phyloP scores from a whole-genome alignment of 2,888 invertebrate species.

The Periphyllus acericola region DNA sequence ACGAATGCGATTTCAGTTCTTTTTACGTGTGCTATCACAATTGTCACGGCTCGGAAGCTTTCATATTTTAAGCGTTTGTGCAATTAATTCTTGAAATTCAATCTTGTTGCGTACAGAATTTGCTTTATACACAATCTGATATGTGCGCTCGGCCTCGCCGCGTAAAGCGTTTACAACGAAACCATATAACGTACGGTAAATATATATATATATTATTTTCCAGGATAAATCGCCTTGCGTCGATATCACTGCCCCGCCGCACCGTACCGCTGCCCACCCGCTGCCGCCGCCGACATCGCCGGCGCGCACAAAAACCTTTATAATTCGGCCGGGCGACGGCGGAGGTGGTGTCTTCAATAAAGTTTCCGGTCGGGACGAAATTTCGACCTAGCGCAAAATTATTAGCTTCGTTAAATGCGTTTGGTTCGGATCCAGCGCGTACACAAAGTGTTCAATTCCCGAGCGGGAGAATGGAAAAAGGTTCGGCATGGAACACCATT shows the following conservation, averaged over 20 bases:
- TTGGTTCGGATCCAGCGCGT: slow-evolving; percentile 48
- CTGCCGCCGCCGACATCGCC: neutral
- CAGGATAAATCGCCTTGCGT: slow-evolving; percentile 15
- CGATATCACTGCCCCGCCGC: neutral
- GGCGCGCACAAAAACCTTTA: slow-evolving; percentile 35
- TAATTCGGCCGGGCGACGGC: slow-evolving; percentile 14
- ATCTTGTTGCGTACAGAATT: neutral
- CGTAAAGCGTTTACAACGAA: slow-evolving; percentile 26
- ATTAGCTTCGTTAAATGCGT: slow-evolving; percentile 59
- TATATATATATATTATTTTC: slow-evolving; percentile 18
- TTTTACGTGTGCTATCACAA: neutral
- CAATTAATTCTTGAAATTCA: neutral
- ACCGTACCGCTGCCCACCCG: neutral
- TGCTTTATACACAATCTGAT: neutral
- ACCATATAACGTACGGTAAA: slow-evolving; percentile 27
- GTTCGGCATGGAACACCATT: slow-evolving; percentile 31
- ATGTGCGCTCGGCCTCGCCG: neutral
- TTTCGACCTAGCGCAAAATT: slow-evolving; percentile 47
- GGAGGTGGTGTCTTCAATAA: slow-evolving; percentile 37
- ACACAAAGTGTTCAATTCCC: slow-evolving; percentile 54
- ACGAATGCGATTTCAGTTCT: slow-evolving; percentile 2
- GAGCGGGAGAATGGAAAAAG: slow-evolving; percentile 36
- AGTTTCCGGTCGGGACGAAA: slow-evolving; percentile 54
- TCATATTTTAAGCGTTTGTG: neutral
- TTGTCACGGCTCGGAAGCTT: neutral